Conservation (phyloP, 2,113 vertebrate species). For the Zapornia atra region DNA sequence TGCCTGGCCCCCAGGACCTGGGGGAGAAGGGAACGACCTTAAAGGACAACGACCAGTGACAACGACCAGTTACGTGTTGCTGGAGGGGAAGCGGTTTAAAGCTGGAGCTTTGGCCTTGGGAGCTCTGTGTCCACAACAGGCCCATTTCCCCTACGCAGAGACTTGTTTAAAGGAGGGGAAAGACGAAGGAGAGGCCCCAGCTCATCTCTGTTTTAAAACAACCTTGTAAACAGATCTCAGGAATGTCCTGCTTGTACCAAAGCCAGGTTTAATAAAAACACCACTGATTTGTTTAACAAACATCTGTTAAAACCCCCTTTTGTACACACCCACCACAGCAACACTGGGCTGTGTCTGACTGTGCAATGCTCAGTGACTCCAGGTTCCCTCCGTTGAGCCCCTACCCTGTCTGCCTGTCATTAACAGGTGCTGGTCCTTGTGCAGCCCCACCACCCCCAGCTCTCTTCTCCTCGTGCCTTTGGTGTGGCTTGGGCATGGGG, state of each 20-base stretch:
- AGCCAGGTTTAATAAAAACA: slow-evolving; percentile 56
- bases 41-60: background rate
- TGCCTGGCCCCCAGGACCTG: background rate
- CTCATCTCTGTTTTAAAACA: background rate
- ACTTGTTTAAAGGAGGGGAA: background rate
- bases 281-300: slow-evolving; percentile 52
- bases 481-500: no score
- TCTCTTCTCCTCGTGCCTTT: background rate
- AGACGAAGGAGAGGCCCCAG: background rate
- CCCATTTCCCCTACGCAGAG: background rate
- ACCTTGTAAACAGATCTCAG: slow-evolving; percentile 14
- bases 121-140: background rate
- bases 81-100: background rate
- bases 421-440: no score
- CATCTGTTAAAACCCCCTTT: background rate
- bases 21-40: background rate
- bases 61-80: background rate
- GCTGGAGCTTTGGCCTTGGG: background rate
- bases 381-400: background rate
- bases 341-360: background rate
- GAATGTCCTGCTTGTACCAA: slow-evolving; percentile 42
- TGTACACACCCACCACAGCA: background rate
- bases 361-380: background rate
- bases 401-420: background rate
- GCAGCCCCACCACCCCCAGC: background rate